Conservation (phyloP, 2,888 invertebrate genomes). For the Hydropsyche betteni region DNA sequence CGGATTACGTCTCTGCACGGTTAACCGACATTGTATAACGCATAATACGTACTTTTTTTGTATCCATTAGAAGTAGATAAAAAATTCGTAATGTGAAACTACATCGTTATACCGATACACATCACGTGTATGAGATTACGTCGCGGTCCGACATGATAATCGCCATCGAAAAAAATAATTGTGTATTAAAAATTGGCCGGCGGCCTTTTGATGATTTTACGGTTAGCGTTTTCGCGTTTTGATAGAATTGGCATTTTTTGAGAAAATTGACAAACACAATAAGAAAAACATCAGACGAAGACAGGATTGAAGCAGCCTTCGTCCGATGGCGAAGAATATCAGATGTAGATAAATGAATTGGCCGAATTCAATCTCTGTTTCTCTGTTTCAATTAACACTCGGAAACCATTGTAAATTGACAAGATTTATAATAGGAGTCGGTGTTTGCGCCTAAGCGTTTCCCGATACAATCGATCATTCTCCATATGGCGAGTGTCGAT, state of each 20-base stretch:
- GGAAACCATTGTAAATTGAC: not conserved
- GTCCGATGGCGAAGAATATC: too few species aligned
- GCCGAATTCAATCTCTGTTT: too few species aligned
- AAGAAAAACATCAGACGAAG: too few species aligned
- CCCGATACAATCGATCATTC: conserved; percentile 10
- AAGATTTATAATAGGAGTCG: conserved; percentile 5
- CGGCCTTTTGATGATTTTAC: too few species aligned
- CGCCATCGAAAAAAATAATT: not conserved
- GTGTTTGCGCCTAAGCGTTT: not conserved
- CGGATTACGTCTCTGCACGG: not conserved
- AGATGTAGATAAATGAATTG: too few species aligned
- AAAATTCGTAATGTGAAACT: conserved; percentile 7
- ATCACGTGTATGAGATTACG: not conserved
- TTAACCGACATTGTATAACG: conserved; percentile 8
- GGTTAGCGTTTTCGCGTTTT: too few species aligned
- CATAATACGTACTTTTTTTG: not conserved
- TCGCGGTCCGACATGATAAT: not conserved
- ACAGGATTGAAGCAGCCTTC: too few species aligned
- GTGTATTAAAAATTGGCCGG: too few species aligned
- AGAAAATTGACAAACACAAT: too few species aligned
- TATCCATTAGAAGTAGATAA: not conserved
- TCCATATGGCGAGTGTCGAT: conserved; percentile 20
- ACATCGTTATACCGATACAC: conserved; percentile 19
- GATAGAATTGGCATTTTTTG: too few species aligned
- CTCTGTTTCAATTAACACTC: too few species aligned